phyloP scores from a whole-genome alignment of 2,888 invertebrate species.

The Proisotoma minuta region DNA sequence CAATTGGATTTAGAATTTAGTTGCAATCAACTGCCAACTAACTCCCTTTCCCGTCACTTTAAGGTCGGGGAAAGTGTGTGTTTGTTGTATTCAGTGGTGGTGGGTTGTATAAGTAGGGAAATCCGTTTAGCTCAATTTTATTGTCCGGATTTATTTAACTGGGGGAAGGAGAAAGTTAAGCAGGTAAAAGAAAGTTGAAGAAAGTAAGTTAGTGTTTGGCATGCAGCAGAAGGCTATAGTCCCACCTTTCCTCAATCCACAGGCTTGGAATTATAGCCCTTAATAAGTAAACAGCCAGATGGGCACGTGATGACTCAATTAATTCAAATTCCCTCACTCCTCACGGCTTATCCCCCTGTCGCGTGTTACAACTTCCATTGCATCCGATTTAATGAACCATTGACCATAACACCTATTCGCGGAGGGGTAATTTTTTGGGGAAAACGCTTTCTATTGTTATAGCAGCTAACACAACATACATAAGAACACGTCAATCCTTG shows the following conservation, averaged over 20 bases:
- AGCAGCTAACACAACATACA: too few relatives aligned
- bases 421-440: too few relatives aligned
- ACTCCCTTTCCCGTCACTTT: not conserved
- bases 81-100: too few relatives aligned
- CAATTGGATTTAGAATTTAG: conserved; percentile 13
- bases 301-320: conserved; percentile 15
- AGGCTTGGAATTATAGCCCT: not conserved
- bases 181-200: not conserved
- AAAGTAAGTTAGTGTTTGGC: not conserved
- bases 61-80: too few relatives aligned
- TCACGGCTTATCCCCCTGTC: not conserved
- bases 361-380: not conserved
- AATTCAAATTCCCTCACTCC: conserved; percentile 10
- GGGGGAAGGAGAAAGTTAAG: not conserved
- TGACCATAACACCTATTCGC: conserved; percentile 2
- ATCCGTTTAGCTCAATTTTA: conserved; percentile 1
- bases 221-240: too few relatives aligned
- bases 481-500: too few relatives aligned
- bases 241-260: not conserved
- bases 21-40: not conserved
- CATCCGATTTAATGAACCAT: not conserved
- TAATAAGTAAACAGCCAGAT: not conserved
- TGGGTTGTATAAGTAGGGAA: not conserved
- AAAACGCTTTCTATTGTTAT: too few relatives aligned
- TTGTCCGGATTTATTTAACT: not conserved